Conservation (phyloP, 2,113 vertebrate species). For the Brachypteracias leptosomus region DNA sequence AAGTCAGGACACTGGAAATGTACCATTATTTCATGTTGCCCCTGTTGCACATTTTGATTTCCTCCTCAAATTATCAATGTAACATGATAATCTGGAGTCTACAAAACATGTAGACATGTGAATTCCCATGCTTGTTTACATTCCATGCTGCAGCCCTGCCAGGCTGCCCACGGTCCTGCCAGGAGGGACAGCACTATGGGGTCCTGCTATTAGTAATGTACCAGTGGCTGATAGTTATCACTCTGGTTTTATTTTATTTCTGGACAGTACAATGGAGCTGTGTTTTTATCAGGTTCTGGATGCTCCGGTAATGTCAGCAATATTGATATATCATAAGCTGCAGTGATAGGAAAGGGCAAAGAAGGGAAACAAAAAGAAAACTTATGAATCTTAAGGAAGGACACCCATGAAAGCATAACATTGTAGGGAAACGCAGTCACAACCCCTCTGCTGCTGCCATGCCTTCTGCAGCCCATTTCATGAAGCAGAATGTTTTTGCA, state of each 20-base stretch:
- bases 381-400: background rate
- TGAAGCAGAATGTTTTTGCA: background rate
- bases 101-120: background rate
- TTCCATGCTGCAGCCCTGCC: accelerated
- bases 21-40: background rate
- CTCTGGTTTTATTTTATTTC: background rate
- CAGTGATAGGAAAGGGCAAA: background rate
- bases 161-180: accelerated
- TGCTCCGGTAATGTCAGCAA: background rate
- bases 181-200: accelerated
- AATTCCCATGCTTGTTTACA: background rate
- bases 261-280: background rate
- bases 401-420: background rate
- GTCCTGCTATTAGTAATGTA: accelerated
- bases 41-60: background rate
- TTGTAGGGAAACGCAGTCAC: background rate
- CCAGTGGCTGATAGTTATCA: accelerated
- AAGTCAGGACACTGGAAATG: background rate
- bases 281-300: background rate
- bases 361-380: background rate
- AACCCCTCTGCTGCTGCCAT: background rate
- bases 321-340: background rate
- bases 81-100: background rate
- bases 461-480: background rate
- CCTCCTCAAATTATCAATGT: background rate